Evolutionary conservation across 2,797 vertebrate species (phyloP).

Genomic region (Myotis myotis): DNA sequence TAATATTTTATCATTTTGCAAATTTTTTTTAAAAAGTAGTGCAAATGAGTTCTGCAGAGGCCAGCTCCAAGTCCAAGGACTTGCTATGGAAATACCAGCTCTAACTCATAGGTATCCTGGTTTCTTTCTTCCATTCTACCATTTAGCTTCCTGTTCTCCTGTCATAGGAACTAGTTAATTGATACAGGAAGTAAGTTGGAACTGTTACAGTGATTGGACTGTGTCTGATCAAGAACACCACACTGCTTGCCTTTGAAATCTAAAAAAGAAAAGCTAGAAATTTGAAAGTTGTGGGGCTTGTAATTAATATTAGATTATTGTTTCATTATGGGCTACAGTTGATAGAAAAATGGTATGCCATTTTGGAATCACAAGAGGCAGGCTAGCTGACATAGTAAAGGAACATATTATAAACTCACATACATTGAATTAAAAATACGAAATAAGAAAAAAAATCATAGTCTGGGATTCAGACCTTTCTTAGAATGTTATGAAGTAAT

Average conservation of each 20-base stretch:
- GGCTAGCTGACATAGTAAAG: neutral
- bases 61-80: neutral
- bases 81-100: neutral
- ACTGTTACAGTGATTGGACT: neutral
- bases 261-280: neutral
- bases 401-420: slow-evolving; percentile 27
- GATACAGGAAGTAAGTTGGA: neutral
- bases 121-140: neutral
- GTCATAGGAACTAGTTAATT: neutral
- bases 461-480: slow-evolving; percentile 75
- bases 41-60: neutral
- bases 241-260: neutral
- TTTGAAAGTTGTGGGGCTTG: neutral
- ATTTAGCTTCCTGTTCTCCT: neutral
- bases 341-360: neutral
- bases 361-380: neutral
- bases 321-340: neutral
- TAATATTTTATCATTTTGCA: neutral
- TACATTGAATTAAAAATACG: slow-evolving; percentile 24
- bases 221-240: neutral
- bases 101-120: neutral
- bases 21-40: neutral
- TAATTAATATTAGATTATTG: slow-evolving; percentile 1
- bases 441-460: slow-evolving; percentile 54
- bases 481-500: slow-evolving; percentile 74